These are phyloP conservation scores for Ceratothoa steindachneri DNA, from an alignment of 2,888 invertebrate genomes.

Conservation along the genomic window DNA sequence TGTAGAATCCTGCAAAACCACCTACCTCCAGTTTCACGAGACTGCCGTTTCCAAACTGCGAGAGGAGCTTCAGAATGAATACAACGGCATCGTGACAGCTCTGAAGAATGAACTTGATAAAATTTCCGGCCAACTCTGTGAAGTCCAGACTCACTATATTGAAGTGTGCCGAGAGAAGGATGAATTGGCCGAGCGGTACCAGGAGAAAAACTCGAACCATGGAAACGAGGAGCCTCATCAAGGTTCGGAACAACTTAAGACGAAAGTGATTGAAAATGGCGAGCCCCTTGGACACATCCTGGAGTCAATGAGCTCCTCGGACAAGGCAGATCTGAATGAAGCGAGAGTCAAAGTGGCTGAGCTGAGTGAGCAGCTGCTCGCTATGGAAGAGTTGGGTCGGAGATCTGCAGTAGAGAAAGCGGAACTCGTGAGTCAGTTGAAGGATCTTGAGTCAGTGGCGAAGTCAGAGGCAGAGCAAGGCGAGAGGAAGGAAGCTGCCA, in stretches of 20 bases:
- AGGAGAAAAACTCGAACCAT: neutral
- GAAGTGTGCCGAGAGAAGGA: constrained; percentile 32
- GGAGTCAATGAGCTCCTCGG: too few relatives aligned
- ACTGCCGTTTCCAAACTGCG: constrained; percentile 28
- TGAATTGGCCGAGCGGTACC: constrained; percentile 20
- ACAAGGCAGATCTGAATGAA: neutral
- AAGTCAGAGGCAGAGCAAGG: constrained; percentile 1
- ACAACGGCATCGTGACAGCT: constrained; percentile 20
- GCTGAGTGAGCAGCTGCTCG: neutral
- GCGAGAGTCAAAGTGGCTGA: neutral
- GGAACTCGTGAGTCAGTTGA: too few relatives aligned
- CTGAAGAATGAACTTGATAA: constrained; percentile 23
- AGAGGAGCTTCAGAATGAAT: constrained; percentile 16
- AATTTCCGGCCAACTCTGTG: constrained; percentile 25
- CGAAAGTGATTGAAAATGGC: neutral
- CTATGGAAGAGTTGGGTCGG: neutral
- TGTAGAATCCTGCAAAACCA: constrained; percentile 21
- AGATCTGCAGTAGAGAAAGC: constrained; percentile 15
- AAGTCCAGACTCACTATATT: constrained; percentile 24
- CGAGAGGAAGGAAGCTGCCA: constrained; percentile 6
- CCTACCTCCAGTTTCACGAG: constrained; percentile 35
- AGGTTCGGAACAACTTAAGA: neutral
- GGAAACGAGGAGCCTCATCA: neutral
- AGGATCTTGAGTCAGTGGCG: too few relatives aligned
- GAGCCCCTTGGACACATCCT: too few relatives aligned